These are phyloP conservation scores for Caenorhabditis latens DNA, from an alignment of 1,140 invertebrate species.

Conservation along the genomic window DNA sequence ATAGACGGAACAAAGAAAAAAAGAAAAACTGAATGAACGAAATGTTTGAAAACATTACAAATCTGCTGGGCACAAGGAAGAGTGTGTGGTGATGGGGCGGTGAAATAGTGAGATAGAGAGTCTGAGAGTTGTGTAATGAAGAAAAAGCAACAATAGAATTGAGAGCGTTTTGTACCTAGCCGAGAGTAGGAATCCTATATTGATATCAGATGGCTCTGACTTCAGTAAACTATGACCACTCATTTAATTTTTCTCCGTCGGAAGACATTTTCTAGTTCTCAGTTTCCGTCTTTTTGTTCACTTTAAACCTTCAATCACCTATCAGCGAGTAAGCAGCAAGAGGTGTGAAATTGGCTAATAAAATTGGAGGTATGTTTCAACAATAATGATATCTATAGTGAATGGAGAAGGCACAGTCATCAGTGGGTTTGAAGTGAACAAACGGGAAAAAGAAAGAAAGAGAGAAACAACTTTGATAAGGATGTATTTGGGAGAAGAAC, in stretches of 20 bases:
- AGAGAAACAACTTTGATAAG: slow-evolving; percentile 54
- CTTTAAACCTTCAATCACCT: slow-evolving; percentile 4
- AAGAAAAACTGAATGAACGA: slow-evolving; percentile 49
- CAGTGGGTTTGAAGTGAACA: slow-evolving; percentile 41
- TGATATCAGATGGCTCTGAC: slow-evolving; percentile 10
- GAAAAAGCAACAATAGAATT: slow-evolving; percentile 53
- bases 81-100: slow-evolving; percentile 47
- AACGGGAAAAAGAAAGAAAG: slow-evolving; percentile 17
- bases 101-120: slow-evolving; percentile 52
- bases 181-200: background rate
- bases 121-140: slow-evolving; percentile 51
- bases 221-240: background rate
- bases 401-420: slow-evolving; percentile 23
- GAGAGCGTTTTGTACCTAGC: background rate
- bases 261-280: background rate
- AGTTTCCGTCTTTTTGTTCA: background rate
- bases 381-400: slow-evolving; percentile 40
- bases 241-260: background rate
- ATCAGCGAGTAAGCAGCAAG: slow-evolving; percentile 14
- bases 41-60: slow-evolving; percentile 57
- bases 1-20: background rate
- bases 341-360: slow-evolving; percentile 54
- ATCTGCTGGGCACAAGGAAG: slow-evolving; percentile 49
- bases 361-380: slow-evolving; percentile 43
- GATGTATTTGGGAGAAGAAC: slow-evolving; percentile 39